Conservation (phyloP, 1,140 invertebrate species). For the Trichogramma pretiosum region DNA sequence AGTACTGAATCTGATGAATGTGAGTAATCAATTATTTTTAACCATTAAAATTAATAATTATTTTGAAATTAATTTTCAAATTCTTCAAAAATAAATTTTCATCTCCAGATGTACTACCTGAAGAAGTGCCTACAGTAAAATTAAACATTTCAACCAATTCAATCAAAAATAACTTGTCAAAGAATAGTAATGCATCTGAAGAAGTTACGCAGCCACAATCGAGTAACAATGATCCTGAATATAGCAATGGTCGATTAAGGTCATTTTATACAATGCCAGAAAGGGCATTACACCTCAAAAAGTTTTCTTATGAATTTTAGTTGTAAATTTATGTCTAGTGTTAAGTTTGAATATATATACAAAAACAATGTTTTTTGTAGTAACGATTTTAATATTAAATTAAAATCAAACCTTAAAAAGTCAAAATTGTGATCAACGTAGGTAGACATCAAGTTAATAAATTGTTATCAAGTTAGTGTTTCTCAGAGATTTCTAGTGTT, state of each 20-base stretch:
- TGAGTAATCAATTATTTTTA: slow-evolving; percentile 18
- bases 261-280: slow-evolving; percentile 35
- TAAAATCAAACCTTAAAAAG: not conserved
- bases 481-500: not conserved
- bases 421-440: not conserved
- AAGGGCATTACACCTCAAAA: slow-evolving; percentile 50
- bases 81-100: slow-evolving; percentile 14
- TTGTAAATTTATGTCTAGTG: too few species aligned
- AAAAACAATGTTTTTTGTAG: too few species aligned
- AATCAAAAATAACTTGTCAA: too few species aligned
- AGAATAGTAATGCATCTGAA: too few species aligned
- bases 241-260: slow-evolving; percentile 19
- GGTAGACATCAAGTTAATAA: not conserved
- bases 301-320: too few species aligned
- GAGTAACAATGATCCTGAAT: slow-evolving; percentile 7
- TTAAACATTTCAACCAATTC: too few species aligned
- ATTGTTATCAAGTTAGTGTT: not conserved
- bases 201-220: not conserved
- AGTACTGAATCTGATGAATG: slow-evolving; percentile 29
- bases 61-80: slow-evolving; percentile 10
- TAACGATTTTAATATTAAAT: not conserved
- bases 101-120: slow-evolving; percentile 31
- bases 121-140: slow-evolving; percentile 34
- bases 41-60: slow-evolving; percentile 4
- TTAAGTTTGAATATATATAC: too few species aligned